Base-by-base conservation (phyloP, 2,888 invertebrate genomes). In the Sinodicranocentrus sp. region DNA sequence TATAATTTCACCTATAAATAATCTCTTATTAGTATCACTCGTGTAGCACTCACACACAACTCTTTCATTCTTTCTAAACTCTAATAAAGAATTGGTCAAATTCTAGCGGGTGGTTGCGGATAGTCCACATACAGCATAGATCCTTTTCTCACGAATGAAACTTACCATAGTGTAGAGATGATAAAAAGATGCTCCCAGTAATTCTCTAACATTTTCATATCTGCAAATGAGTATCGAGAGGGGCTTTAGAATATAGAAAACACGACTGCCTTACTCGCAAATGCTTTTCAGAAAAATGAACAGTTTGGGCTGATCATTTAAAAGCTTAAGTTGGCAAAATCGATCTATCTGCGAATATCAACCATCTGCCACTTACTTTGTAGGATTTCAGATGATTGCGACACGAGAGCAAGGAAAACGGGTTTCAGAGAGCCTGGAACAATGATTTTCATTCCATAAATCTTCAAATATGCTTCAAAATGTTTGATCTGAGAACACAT, bases 1-100 rank as follows among this genome's bases (percentile, higher is more conserved):
- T 87, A 87, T 82, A 86, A 84, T 78, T 84, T 80, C 52, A 85
- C 87, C 88, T 88, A 88, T 72, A 88, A 88, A 88, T 87, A 87
- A 84, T 88, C 86, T 85, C 87, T 82, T 84, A 87, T 87, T 88
- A 88, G 88, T 88, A 86, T 85, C 78, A 84, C 85, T 85, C 84
- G 86, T 88, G 86, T 86, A 88, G 85, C 88, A 84, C 77, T 86
- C 86, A 85, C 82, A 80, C 86, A 73, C 76, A 80, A 68, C 78
- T 82, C 75, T 63, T 80, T 80, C 84, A 82, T 79, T 67, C 86
- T 76, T 84, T 75, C 76, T 76, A 76, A 63, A 44, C 43, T 67
- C 76, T 76, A 76, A 19, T n/a, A 65, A 39, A 33, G 73, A 39
- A 39, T 33, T 33, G 28, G 23, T 70, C 28, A 39, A 57, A 57